phyloP scores from a whole-genome alignment of 2,797 vertebrate genomes.

The Pogonophryne albipinna region DNA sequence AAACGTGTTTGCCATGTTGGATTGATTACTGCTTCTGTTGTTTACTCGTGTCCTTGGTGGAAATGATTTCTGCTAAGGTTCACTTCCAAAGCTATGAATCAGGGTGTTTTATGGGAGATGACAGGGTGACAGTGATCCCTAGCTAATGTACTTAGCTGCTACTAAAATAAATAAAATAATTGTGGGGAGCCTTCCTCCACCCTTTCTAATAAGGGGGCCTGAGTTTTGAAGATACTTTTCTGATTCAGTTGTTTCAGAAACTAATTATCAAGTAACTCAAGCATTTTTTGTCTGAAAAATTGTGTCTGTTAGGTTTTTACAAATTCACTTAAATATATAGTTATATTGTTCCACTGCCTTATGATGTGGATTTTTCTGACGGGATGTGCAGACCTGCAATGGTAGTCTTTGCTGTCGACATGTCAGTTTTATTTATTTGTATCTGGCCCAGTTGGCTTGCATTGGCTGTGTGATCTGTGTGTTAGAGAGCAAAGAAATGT shows the following conservation, averaged over 20 bases:
- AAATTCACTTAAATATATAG: neutral
- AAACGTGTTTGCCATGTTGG: neutral
- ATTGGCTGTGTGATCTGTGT: neutral
- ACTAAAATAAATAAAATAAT: neutral
- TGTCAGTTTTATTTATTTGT: neutral
- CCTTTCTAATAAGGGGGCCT: no score
- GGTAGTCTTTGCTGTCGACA: neutral
- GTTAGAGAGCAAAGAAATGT: neutral
- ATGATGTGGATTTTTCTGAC: neutral
- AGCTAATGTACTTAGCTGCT: neutral
- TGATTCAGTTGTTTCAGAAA: neutral
- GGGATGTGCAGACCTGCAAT: neutral
- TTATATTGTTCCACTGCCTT: neutral
- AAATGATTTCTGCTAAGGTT: neutral
- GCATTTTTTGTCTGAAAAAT: neutral
- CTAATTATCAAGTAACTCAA: neutral
- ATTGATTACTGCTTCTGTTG: conserved; percentile 19
- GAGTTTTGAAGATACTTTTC: no score
- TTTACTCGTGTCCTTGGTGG: neutral
- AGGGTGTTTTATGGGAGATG: neutral
- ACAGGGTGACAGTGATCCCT: neutral
- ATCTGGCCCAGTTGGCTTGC: neutral
- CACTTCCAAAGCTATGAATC: neutral
- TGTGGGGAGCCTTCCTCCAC: no score
- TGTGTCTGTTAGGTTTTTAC: neutral